Base-by-base conservation (phyloP, 2,888 invertebrate genomes). In the Eupeodes latifasciatus region DNA sequence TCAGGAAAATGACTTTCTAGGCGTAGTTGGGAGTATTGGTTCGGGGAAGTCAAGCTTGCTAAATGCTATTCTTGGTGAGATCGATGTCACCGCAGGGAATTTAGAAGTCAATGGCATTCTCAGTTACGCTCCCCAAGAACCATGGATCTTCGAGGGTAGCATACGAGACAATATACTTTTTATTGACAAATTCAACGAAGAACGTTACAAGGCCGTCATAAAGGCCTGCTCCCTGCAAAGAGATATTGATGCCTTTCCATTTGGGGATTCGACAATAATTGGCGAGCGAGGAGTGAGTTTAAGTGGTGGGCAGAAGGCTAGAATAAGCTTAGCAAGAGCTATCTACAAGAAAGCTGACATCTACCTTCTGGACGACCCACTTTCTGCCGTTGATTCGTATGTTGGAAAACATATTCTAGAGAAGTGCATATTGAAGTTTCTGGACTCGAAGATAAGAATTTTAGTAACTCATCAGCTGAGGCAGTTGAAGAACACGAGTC, bases 161-260 rank as follows among this genome's bases (percentile, higher is more conserved):
- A 96, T 99, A 0, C 94, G 97, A 16, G 97, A 98, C 91, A 99
- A 99, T 93, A 98, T 99, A 89, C 92, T 98, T 9, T 98, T 99
- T 93, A 98, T 98, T 0, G 95, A 93, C 79, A 92, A 92, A 95
- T 90, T 94, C 95, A 62, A 96, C 96, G 95, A 96, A 69, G 91
- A 92, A 36, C 90, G 92, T 11, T 91, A 91, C 51, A 81, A 75
- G 10, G 92, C 92, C 69, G 94, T 95, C 0, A 92, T 95, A 1
- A 93, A 93, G 79, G 94, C 94, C 0, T 95, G 95, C 91, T 95
- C 95, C 5, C 92, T 96, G 62, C 93, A 94, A 89, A 93, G 93
- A 90, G 96, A 97, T 92, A 94, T 96, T 85, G 93, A 94, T 95
- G 95, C 88, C 90, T 95, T 92, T 94, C 96, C 90, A 94, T 90